A percentile compares a stretch with the other conserved stretches of the same genome.
phyloP scores from a whole-genome alignment of 2,888 invertebrate genomes.

The Sipha maydis region DNA sequence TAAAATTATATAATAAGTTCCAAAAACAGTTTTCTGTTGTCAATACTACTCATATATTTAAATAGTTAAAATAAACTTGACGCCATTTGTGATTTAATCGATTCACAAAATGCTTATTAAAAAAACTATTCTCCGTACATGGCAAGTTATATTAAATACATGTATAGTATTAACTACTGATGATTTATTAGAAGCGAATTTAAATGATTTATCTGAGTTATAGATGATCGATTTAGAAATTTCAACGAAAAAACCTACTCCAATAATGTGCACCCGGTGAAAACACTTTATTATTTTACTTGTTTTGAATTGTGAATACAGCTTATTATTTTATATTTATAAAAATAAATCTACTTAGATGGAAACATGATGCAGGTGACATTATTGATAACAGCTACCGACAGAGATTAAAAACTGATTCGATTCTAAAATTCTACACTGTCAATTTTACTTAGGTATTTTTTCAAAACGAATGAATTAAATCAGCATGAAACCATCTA shows the following conservation, averaged over 20 bases:
- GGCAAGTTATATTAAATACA: neutral
- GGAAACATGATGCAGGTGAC: too few relatives aligned
- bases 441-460: too few relatives aligned
- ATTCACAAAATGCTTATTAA: neutral
- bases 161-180: neutral
- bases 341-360: too few relatives aligned
- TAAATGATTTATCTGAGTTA: neutral
- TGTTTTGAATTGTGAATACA: too few relatives aligned
- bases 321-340: too few relatives aligned
- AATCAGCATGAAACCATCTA: too few relatives aligned
- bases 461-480: too few relatives aligned
- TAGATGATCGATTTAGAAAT: neutral
- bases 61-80: neutral
- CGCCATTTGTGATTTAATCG: neutral
- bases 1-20: neutral
- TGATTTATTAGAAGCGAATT: neutral
- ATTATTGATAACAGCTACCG: too few relatives aligned
- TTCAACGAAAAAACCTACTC: neutral
- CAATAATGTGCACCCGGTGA: neutral
- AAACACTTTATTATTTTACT: too few relatives aligned
- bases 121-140: neutral
- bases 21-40: neutral
- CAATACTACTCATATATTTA: neutral
- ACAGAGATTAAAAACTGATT: too few relatives aligned
- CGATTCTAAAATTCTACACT: too few relatives aligned